Base-by-base conservation (phyloP, 2,888 invertebrate genomes). In the Pecten maximus region DNA sequence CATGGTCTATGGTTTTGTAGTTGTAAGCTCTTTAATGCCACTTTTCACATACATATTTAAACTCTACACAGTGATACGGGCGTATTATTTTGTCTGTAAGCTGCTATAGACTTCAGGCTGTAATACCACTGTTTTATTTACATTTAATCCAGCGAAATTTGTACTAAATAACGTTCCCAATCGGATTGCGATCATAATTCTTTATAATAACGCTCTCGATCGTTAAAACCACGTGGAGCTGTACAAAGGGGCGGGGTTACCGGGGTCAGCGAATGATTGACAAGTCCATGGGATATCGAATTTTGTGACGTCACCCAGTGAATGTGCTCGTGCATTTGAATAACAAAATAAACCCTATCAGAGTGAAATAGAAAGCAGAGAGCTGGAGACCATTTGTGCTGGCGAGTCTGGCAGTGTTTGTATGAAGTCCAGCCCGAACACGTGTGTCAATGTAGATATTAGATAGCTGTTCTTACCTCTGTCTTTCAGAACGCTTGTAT, bases 251-350 rank as follows among this genome's bases (percentile, higher is more conserved):
- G 90, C 90, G 90, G 90, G 90, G 90, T 90, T 90, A 90, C 60
- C 86, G 74, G 90, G 88, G 86, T 88, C 86, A 88, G 40, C 74
- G 86, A 74, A 60, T 90, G 40, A 88, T 44, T 74, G 89, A 89
- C 91, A 90, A 90, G 90, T 88, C 90, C 89, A 40, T 90, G 89
- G 91, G 89, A 88, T 88, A 91, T 89, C 48, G 89, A 92, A 90
- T 89, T 87, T 44, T 48, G 91, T 93, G 93, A 93, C 93, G 92
- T 92, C 92, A 93, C 91, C 87, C 87, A 91, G 91, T 91, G 92
- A 92, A 91, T 92, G 91, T 91, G 93, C 74, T 74, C 93, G 93
- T 92, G 92, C 92, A 92, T 93, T 93, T 93, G 92, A 93, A 93
- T 93, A 93, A 92, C 91, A 93, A 93, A 93, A 93, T 93, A 93